A percentile compares a stretch with the other conserved stretches of the same genome.
phyloP scores from a whole-genome alignment of 1,140 invertebrate species.

The Scaptomyza hsui region DNA sequence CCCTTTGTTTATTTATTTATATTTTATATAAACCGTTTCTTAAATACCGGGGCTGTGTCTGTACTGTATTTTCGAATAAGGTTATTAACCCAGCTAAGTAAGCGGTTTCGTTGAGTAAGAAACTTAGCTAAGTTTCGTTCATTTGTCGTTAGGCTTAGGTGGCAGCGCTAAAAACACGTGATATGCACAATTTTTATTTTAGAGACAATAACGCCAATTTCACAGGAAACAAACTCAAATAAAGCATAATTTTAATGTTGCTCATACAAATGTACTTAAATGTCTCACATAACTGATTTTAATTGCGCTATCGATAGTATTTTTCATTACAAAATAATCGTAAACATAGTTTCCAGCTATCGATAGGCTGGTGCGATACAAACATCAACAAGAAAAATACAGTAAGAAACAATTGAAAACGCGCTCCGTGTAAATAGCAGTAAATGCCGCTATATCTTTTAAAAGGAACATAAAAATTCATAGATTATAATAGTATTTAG shows the following conservation, averaged over 20 bases:
- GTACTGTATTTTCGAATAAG: background rate
- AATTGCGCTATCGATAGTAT: background rate
- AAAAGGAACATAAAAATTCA: background rate
- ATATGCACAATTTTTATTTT: conserved; percentile 12
- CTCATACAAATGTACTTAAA: background rate
- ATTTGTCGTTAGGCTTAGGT: background rate
- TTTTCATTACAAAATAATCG: background rate
- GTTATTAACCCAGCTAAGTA: background rate
- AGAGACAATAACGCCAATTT: background rate
- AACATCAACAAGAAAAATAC: conserved; percentile 28
- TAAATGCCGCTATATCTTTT: background rate
- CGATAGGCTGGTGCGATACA: conserved; percentile 18
- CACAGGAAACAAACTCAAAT: background rate
- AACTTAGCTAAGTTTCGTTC: background rate
- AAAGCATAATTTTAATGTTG: background rate
- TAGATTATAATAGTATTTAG: background rate
- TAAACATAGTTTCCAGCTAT: background rate
- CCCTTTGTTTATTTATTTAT: background rate
- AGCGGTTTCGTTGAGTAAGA: conserved; percentile 6
- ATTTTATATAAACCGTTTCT: background rate
- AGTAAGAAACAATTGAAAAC: conserved; percentile 24
- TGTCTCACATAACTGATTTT: background rate
- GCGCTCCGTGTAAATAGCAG: conserved; percentile 16
- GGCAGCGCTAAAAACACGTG: conserved; percentile 40
- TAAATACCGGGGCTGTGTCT: background rate